Evolutionary conservation across 2,888 invertebrate species (phyloP).

Genomic region (Brachypterus glaber): DNA sequence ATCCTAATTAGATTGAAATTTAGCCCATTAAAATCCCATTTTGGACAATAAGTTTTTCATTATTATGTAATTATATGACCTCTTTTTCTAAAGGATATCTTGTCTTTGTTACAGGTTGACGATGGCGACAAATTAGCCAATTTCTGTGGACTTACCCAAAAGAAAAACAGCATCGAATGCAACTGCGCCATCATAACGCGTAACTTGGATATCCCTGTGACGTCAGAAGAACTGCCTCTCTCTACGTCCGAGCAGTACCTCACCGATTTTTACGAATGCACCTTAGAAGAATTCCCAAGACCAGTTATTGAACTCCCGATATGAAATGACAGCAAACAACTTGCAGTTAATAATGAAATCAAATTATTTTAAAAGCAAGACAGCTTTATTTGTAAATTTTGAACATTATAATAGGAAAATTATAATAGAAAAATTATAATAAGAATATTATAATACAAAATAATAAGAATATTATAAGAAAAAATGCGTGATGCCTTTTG

Average conservation of each 20-base stretch:
- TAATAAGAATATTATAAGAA: no score
- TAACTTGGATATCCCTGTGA: constrained; percentile 33
- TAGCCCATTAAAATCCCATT: no score
- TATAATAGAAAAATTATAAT: no score
- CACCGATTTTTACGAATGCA: constrained; percentile 58
- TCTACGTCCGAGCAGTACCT: constrained; percentile 53
- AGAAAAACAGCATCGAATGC: constrained; percentile 40
- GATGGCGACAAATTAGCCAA: constrained; percentile 45
- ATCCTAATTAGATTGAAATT: no score
- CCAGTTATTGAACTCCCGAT: constrained; percentile 57
- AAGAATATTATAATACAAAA: no score
- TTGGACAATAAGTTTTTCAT: no score
- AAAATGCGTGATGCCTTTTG: no score
- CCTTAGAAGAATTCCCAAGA: constrained; percentile 52
- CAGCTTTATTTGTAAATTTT: no score
- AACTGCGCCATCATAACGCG: constrained; percentile 49
- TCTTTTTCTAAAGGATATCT: constrained; percentile 12
- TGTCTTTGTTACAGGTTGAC: constrained; percentile 47
- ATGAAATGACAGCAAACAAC: constrained; percentile 23
- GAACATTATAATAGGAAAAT: no score
- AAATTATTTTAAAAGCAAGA: no score
- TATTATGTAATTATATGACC: no score
- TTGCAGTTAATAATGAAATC: no score
- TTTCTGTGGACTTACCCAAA: constrained; percentile 43
- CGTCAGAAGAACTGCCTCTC: constrained; percentile 30